Evolutionary conservation across 2,113 vertebrate genomes (phyloP), one percentile per base, ranked within the genome.

Genomic region (Bostrychus sinensis): DNA sequence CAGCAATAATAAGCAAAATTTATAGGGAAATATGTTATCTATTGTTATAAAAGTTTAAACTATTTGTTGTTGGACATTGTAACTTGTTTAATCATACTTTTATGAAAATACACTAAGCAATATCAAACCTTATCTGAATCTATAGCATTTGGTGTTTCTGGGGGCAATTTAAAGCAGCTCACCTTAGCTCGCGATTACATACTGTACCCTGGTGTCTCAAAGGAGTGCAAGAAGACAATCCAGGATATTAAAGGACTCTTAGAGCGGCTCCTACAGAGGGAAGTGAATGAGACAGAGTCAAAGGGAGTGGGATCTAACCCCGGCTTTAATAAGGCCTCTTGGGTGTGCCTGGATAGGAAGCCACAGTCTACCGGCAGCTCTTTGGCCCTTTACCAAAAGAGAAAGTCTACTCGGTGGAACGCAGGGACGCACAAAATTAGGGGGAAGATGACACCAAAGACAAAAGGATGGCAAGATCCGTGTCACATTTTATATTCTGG

Each of bases 241-340:
- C 71, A 55, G 56, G 66, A 87, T 77, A 71, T 82, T 72, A 77
- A 46, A 79, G 39, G 75, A 56, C 62, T 77, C 54, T 70, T 34
- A 43, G 26, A 70, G 56, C 63, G 59, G 56, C 43, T 57, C 62
- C 23, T 42, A 5, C 5, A 22, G 42, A 51, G 22, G 62, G 53
- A 63, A 74, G 72, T n/a, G 48, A 65, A 56, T 58, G 39, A 72
- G 68, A 79, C 58, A 80, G 55, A 62, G 70, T 32, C 13, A 51
- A 51, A 51, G 26, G 23, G 67, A 72, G 25, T 56, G 78, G 68
- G 78, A 68, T 74, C 83, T 80, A 81, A 86, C 86, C 82, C 75
- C 66, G 53, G 54, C 66, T 82, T 78, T 86, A 89, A 88, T 87
- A 86, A 85, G 83, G 78, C 62, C 87, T 81, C 87, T 46, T 70